A percentile compares a stretch with the other conserved stretches of the same genome.
Evolutionary conservation across 2,888 invertebrate genomes (phyloP).

Genomic region (Epinotia brunnichana): DNA sequence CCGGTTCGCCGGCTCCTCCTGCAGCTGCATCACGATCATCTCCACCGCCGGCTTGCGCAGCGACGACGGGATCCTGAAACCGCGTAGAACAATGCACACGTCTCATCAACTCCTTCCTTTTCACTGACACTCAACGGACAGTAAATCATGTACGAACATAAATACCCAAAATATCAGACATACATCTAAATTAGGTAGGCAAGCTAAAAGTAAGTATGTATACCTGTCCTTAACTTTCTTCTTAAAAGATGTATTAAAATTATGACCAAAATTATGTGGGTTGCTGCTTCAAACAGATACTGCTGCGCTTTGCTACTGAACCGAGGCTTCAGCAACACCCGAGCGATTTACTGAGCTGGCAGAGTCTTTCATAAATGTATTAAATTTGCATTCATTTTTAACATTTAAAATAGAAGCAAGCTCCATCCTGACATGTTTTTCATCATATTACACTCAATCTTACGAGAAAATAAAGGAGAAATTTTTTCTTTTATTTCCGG

Average conservation of each 20-base stretch:
- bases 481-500: neutral
- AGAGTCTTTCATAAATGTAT: too few relatives aligned
- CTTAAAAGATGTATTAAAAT: too few relatives aligned
- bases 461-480: neutral
- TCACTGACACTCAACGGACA: neutral
- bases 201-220: too few relatives aligned
- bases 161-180: neutral
- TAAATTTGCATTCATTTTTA: too few relatives aligned
- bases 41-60: slow-evolving; percentile 86
- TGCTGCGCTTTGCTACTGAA: too few relatives aligned
- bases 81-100: slow-evolving; percentile 21
- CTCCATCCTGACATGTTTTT: too few relatives aligned
- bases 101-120: neutral
- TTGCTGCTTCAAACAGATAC: neutral
- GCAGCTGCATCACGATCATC: slow-evolving; percentile 93
- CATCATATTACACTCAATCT: neutral
- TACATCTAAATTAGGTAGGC: too few relatives aligned
- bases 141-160: neutral
- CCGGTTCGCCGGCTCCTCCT: slow-evolving; percentile 91
- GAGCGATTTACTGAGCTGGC: too few relatives aligned
- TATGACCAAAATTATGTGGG: neutral
- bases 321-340: too few relatives aligned
- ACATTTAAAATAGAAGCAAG: too few relatives aligned
- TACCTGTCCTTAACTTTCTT: too few relatives aligned
- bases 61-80: slow-evolving; percentile 84